Evolutionary conservation across 2,888 invertebrate genomes (phyloP).

Genomic region (Chalcosyrphus nemorum): DNA sequence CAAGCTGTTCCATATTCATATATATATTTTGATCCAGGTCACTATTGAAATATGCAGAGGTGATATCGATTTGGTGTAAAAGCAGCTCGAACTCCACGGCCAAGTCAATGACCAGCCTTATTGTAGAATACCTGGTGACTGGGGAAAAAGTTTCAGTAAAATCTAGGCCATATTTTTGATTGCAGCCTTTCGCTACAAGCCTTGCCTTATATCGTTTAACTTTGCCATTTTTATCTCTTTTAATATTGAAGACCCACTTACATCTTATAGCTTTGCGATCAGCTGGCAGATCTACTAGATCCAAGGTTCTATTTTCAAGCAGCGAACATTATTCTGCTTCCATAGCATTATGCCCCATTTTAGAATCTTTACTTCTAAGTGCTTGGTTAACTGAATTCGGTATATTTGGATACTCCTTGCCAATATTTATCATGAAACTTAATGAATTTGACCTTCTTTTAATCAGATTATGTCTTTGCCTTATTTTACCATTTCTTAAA

Average conservation of each 20-base stretch:
- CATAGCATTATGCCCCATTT: slow-evolving; percentile 32
- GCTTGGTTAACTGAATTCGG: not conserved
- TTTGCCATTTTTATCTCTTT: slow-evolving; percentile 69
- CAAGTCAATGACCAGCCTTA: not conserved
- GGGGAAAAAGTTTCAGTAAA: slow-evolving; percentile 22
- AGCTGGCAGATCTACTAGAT: not conserved
- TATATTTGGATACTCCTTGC: not conserved
- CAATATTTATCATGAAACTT: not conserved
- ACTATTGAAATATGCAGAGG: slow-evolving; percentile 2
- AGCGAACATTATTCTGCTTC: slow-evolving; percentile 17
- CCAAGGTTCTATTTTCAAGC: slow-evolving; percentile 18
- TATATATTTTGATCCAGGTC: not conserved
- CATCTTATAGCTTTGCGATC: slow-evolving; percentile 52
- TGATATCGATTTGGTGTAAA: not conserved
- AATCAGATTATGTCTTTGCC: not conserved
- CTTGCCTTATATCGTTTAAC: slow-evolving; percentile 73
- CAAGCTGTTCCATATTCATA: not conserved
- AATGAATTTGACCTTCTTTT: not conserved
- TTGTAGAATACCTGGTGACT: slow-evolving; percentile 13
- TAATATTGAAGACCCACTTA: slow-evolving; percentile 75
- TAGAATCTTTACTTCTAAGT: not conserved
- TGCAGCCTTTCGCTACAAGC: slow-evolving; percentile 75
- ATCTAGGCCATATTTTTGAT: slow-evolving; percentile 48
- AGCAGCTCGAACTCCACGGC: not conserved
- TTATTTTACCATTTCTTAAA: slow-evolving; percentile 32